A percentile compares a stretch with the other conserved stretches of the same genome.
phyloP scores from a whole-genome alignment of 2,888 invertebrate species.

The Oscheius onirici region DNA sequence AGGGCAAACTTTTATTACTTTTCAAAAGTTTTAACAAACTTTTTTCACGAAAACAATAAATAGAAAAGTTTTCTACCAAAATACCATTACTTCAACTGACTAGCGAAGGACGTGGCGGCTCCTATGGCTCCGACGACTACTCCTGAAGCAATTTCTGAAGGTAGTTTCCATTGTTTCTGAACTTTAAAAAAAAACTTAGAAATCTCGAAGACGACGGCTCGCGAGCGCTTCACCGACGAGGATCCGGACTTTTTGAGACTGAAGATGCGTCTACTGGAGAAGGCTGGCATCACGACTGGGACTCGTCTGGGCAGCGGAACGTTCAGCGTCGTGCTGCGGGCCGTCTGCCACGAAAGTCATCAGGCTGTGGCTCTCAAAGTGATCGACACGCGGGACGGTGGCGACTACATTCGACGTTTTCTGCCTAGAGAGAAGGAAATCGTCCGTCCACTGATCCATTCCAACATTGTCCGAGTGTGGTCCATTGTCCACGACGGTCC shows the following conservation, averaged over 20 bases:
- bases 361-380: constrained; percentile 15
- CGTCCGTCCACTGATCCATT: constrained; percentile 13
- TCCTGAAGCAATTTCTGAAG: not conserved
- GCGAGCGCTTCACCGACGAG: not conserved
- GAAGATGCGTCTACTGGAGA: not conserved
- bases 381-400: constrained; percentile 19
- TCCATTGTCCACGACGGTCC: not conserved
- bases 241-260: constrained; percentile 6
- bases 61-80: no score
- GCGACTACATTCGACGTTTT: constrained; percentile 27
- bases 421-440: constrained; percentile 30
- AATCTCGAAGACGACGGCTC: not conserved
- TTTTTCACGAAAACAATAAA: no score
- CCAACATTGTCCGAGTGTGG: constrained; percentile 20
- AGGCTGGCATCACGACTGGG: constrained; percentile 2
- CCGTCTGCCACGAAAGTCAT: not conserved
- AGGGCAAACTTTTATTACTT: no score
- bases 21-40: no score
- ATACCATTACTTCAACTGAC: no score
- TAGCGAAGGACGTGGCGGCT: no score
- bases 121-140: not conserved
- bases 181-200: not conserved
- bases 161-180: not conserved
- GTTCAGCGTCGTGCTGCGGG: constrained; percentile 19
- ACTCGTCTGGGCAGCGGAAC: constrained; percentile 14